Evolutionary conservation across 2,113 vertebrate genomes (phyloP).

Genomic region (Lophius piscatorius): DNA sequence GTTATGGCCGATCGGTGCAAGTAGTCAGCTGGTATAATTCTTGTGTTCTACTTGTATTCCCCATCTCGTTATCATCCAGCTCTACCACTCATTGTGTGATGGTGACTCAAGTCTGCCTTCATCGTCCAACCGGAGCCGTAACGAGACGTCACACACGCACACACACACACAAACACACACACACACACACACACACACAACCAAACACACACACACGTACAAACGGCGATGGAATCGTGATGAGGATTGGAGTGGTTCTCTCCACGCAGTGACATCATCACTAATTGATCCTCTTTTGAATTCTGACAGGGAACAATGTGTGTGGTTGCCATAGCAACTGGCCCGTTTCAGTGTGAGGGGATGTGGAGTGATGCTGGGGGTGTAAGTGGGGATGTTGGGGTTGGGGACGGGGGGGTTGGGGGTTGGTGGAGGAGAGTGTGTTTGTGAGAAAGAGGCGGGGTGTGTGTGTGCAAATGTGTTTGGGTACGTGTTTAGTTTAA

Average conservation of each 20-base stretch:
- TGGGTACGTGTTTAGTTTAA: too few species aligned
- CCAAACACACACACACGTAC: too few species aligned
- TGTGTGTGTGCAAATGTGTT: too few species aligned
- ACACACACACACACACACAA: too few species aligned
- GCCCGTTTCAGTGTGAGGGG: conserved; percentile 48
- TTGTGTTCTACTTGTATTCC: conserved; percentile 26
- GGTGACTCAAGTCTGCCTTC: conserved; percentile 51
- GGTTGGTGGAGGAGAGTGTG: background rate
- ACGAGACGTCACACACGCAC: too few species aligned
- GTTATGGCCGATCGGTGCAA: too few species aligned
- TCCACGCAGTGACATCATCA: conserved; percentile 63
- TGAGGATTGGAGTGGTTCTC: conserved; percentile 31
- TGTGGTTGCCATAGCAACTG: conserved; percentile 73
- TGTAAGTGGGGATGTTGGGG: conserved; percentile 44
- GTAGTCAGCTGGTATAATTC: too few species aligned
- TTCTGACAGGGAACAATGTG: conserved; percentile 51
- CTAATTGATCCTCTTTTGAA: conserved; percentile 70
- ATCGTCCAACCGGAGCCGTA: conserved; percentile 35
- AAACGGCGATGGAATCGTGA: conserved; percentile 25
- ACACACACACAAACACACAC: too few species aligned
- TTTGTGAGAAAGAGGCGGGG: too few species aligned
- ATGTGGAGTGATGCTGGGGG: conserved; percentile 51
- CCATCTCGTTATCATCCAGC: conserved; percentile 31
- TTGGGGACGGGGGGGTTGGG: background rate
- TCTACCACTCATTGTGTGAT: conserved; percentile 47